These are phyloP conservation scores for Crypturellus tataupa DNA, from an alignment of 2,797 vertebrate genomes.

Conservation along the genomic window DNA sequence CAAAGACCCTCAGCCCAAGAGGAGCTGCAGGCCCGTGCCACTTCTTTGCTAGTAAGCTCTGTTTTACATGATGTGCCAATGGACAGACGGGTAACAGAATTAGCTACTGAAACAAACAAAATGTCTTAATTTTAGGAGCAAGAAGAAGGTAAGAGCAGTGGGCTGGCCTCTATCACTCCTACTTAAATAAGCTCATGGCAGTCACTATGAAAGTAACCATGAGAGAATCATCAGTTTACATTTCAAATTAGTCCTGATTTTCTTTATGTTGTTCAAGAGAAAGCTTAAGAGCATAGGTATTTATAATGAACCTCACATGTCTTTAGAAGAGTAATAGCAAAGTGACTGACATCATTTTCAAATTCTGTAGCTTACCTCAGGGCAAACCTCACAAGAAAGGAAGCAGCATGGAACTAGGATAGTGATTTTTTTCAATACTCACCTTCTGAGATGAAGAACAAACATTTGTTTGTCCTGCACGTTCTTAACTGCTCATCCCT, in stretches of 20 bases:
- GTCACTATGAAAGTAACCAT: background rate
- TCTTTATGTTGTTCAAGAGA: background rate
- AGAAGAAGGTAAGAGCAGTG: background rate
- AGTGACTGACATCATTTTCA: background rate
- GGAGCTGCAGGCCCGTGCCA: background rate
- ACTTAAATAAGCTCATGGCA: background rate
- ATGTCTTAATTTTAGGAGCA: background rate
- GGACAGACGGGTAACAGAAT: background rate
- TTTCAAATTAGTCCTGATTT: background rate
- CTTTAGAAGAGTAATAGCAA: background rate
- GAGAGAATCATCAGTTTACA: background rate
- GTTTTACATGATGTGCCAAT: background rate
- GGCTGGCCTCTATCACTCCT: background rate
- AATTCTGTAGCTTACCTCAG: constrained; percentile 2
- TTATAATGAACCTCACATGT: background rate
- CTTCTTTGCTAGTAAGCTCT: background rate
- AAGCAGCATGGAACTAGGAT: background rate
- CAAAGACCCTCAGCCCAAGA: background rate
- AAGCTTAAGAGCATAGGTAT: background rate
- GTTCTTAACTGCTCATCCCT: background rate
- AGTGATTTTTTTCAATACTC: background rate
- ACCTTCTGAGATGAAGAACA: constrained; percentile 14
- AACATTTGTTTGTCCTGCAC: background rate
- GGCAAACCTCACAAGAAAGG: background rate
- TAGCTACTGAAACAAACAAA: background rate